Conservation (phyloP, 2,797 vertebrate species). For the Girardinus metallicus region DNA sequence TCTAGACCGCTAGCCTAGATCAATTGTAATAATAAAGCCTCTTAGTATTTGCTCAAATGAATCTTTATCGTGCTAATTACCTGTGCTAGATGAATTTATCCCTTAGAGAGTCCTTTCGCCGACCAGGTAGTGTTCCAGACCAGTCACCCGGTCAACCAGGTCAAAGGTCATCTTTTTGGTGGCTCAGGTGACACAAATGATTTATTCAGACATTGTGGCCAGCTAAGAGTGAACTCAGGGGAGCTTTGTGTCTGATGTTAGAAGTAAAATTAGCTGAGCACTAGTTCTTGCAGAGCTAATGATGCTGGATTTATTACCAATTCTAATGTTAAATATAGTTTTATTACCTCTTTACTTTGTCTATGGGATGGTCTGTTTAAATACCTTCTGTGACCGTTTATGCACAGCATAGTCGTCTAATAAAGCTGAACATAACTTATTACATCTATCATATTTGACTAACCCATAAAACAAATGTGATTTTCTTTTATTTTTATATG, state of each 20-base stretch:
- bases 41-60: constrained; percentile 55
- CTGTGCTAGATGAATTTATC: constrained; percentile 45
- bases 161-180: constrained; percentile 71
- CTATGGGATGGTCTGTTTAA: background rate
- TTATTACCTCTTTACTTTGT: background rate
- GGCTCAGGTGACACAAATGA: constrained; percentile 73
- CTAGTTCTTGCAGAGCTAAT: constrained; percentile 10
- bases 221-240: constrained; percentile 35
- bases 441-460: background rate
- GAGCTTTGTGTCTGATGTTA: constrained; percentile 38
- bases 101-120: constrained; percentile 46
- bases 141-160: constrained; percentile 70
- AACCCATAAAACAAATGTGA: background rate
- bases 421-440: background rate
- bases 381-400: background rate
- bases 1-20: constrained; percentile 2
- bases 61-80: constrained; percentile 66
- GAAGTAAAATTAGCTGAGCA: constrained; percentile 5
- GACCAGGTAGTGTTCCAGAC: constrained; percentile 58
- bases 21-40: constrained; percentile 11
- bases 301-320: background rate
- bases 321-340: background rate
- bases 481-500: background rate
- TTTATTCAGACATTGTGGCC: constrained; percentile 56
- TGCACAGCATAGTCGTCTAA: background rate